Evolutionary conservation across 2,113 vertebrate genomes (phyloP), one percentile per base, ranked within the genome.

Genomic region (Chaenogobius annularis): DNA sequence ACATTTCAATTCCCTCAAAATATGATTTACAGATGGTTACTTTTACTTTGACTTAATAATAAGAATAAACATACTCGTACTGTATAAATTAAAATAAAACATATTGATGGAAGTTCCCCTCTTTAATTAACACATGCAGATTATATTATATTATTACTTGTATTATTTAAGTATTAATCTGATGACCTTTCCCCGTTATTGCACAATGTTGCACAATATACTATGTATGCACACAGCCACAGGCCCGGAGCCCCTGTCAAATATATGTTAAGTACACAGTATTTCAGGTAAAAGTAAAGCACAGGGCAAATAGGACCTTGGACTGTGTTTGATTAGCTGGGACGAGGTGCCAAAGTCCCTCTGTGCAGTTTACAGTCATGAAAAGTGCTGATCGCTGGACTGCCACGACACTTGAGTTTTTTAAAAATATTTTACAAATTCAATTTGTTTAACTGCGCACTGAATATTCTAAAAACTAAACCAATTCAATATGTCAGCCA

Each of bases 291-390:
- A 81, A 88, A 75, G 31, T 77, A 72, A 85, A 75, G 72, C 65
- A 64, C 63, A 72, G 63, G 54, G 68, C 72, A 91, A 93, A 92
- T 74, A 88, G 78, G 82, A 92, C 87, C 80, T 92, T 92, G 85
- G 75, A 92, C 82, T 43, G 17, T 84, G 83, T 89, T 90, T 92
- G 84, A 87, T 85, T 85, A 90, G 87, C 80, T 83, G 73, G 59
- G 86, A 82, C 76, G 80, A 87, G 79, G 80, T 90, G 74, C 19
- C 86, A 90, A 91, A 92, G 91, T 91, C 87, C 50, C 64, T 17
- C 7, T 8, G 10, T 15, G 9, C 50, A 54, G 43, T 76, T 87
- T 84, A 83, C 47, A 65, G 74, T 62, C 17, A 22, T 2, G 56
- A 74, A 83, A 85, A 89, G 50, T 74, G 69, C 80, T 85, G 81